Evolutionary conservation across 2,888 invertebrate genomes (phyloP).

Genomic region (Prosapia bicincta): DNA sequence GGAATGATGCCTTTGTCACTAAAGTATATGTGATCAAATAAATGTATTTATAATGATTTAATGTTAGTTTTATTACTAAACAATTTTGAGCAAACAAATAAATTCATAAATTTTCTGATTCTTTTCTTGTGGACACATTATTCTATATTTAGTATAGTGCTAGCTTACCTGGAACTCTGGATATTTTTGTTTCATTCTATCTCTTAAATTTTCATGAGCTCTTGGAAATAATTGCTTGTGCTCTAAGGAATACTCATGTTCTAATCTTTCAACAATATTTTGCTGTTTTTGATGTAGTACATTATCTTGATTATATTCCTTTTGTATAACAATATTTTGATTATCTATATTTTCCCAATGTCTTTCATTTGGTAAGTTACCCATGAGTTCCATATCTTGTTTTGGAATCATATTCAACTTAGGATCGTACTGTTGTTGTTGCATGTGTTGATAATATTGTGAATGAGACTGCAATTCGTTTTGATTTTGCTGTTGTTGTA

Average conservation of each 20-base stretch:
- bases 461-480: constrained; percentile 61
- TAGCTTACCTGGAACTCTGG: constrained; percentile 31
- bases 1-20: too few species aligned
- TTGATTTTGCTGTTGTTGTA: constrained; percentile 46
- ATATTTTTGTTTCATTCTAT: constrained; percentile 30
- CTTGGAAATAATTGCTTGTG: constrained; percentile 27
- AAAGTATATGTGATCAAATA: too few species aligned
- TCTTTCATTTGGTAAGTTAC: constrained; percentile 4
- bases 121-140: too few species aligned
- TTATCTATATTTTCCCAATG: constrained; percentile 21
- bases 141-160: too few species aligned
- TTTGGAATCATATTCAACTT: neutral
- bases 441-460: neutral
- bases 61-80: too few species aligned
- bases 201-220: constrained; percentile 20
- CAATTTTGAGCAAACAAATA: too few species aligned
- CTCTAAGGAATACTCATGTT: constrained; percentile 27
- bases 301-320: constrained; percentile 18
- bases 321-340: constrained; percentile 15
- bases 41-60: too few species aligned
- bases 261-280: constrained; percentile 14
- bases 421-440: neutral
- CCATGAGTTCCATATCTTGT: constrained; percentile 3
- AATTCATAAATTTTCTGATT: too few species aligned
- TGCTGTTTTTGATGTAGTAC: constrained; percentile 24